These are phyloP conservation scores for Aldrovandia affinis DNA, from an alignment of 2,797 vertebrate species.

Conservation along the genomic window DNA sequence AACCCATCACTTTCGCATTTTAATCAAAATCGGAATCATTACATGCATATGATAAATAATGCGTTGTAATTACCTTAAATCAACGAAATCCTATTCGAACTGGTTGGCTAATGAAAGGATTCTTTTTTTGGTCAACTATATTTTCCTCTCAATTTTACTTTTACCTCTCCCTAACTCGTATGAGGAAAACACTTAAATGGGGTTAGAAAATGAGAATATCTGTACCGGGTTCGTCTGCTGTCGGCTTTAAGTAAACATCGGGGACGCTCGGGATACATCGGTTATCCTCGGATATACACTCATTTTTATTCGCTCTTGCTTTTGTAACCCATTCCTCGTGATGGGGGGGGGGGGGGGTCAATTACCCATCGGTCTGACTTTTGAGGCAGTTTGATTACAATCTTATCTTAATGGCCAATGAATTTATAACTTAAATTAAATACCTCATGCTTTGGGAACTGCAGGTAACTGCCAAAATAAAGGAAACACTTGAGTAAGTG, in stretches of 20 bases:
- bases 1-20: conserved; percentile 49
- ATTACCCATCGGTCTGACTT: neutral
- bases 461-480: too few species aligned
- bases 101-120: neutral
- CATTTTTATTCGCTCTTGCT: neutral
- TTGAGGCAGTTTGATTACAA: neutral
- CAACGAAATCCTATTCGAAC: conserved; percentile 11
- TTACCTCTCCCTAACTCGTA: conserved; percentile 45
- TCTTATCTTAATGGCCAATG: neutral
- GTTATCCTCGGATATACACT: conserved; percentile 31
- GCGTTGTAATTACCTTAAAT: conserved; percentile 26
- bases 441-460: neutral
- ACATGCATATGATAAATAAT: conserved; percentile 11
- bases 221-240: conserved; percentile 52
- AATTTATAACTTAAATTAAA: neutral
- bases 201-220: conserved; percentile 43
- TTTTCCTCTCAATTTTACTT: conserved; percentile 36
- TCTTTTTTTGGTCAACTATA: neutral
- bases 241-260: conserved; percentile 58
- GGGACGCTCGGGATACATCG: conserved; percentile 55
- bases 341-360: neutral
- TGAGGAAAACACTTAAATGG: conserved; percentile 46
- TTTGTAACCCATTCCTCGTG: too few species aligned
- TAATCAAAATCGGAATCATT: neutral
- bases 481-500: too few species aligned